Percentiles rank a stretch among this genome's conserved stretches.
Conservation (phyloP, 2,797 vertebrate species). For the Mormyrops boulengeri region DNA sequence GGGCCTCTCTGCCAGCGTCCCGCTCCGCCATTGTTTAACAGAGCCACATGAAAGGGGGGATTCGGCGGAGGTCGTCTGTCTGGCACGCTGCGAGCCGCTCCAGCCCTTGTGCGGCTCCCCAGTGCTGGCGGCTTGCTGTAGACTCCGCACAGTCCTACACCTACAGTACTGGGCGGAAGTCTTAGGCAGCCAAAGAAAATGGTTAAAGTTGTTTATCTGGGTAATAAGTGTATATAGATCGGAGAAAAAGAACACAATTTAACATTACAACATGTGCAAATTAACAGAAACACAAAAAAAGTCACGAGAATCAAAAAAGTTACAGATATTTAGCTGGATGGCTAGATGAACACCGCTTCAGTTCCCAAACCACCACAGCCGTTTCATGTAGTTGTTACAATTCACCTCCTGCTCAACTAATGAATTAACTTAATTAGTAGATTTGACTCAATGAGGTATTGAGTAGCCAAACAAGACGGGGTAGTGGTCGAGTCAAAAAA, state of each 20-base stretch:
- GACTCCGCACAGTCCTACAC: slow-evolving; percentile 21
- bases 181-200: background rate
- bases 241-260: background rate
- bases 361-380: background rate
- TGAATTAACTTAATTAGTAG: background rate
- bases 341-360: background rate
- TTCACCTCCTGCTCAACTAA: background rate
- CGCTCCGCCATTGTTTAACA: slow-evolving; percentile 45
- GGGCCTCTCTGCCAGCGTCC: slow-evolving; percentile 23
- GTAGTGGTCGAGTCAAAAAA: background rate
- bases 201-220: background rate
- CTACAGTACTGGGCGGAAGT: background rate
- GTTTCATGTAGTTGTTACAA: background rate
- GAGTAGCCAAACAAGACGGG: background rate
- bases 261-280: background rate
- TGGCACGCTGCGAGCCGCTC: slow-evolving; percentile 45
- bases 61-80: slow-evolving; percentile 43
- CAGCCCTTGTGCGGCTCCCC: slow-evolving; percentile 29
- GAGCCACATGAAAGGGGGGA: slow-evolving; percentile 55
- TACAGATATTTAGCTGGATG: background rate
- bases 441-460: background rate
- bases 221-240: background rate
- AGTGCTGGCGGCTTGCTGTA: background rate
- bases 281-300: background rate
- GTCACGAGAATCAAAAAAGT: no score